A percentile compares a stretch with the other conserved stretches of the same genome.
Evolutionary conservation across 2,888 invertebrate species (phyloP).

Genomic region (Stenurella melanura): DNA sequence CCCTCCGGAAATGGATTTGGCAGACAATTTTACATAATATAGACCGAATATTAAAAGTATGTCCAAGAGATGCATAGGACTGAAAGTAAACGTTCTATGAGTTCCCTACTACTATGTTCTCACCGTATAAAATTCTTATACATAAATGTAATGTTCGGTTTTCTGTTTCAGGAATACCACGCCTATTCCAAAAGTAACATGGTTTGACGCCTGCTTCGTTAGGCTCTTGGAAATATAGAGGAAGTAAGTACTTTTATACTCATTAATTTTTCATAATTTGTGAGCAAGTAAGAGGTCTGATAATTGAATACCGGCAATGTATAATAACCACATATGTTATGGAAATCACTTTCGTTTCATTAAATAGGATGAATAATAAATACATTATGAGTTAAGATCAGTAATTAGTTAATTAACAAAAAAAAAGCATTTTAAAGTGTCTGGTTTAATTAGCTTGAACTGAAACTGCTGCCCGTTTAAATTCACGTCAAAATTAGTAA

Average conservation of each 20-base stretch:
- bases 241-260: conserved; percentile 7
- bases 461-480: background rate
- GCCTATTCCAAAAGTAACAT: background rate
- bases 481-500: background rate
- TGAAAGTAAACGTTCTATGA: too few species aligned
- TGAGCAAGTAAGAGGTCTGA: background rate
- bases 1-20: too few species aligned
- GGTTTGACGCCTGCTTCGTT: background rate
- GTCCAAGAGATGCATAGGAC: too few species aligned
- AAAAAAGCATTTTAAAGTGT: conserved; percentile 12
- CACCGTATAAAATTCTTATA: too few species aligned
- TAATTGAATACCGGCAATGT: conserved; percentile 1
- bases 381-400: conserved; percentile 13
- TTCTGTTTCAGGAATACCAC: background rate
- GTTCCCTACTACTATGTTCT: too few species aligned
- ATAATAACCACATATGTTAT: conserved; percentile 27
- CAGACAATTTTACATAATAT: too few species aligned
- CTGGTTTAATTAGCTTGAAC: background rate
- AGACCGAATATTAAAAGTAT: too few species aligned
- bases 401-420: conserved; percentile 26
- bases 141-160: background rate
- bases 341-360: conserved; percentile 19
- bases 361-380: conserved; percentile 30
- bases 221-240: background rate
- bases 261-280: conserved; percentile 7